Conservation (phyloP, 2,113 vertebrate species). For the Oreochromis niloticus region DNA sequence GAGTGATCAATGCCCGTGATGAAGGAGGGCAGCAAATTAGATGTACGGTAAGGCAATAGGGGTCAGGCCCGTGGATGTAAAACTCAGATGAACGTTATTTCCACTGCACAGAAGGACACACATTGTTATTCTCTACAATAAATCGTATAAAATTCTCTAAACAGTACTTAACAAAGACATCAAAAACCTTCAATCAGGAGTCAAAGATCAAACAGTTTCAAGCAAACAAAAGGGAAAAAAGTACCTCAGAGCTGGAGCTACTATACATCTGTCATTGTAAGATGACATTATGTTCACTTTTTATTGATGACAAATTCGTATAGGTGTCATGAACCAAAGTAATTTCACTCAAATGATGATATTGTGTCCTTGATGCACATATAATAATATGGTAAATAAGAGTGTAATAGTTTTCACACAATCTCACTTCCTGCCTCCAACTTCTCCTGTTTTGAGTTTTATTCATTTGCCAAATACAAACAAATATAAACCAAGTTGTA, state of each 20-base stretch:
- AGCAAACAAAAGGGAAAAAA: neutral
- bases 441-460: neutral
- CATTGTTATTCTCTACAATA: neutral
- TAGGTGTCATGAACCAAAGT: neutral
- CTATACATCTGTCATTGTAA: neutral
- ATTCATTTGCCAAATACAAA: neutral
- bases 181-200: neutral
- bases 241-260: neutral
- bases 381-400: neutral
- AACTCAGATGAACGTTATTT: neutral
- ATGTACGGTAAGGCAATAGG: neutral
- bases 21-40: neutral
- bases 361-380: neutral
- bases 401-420: neutral
- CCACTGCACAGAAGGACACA: neutral
- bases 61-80: neutral
- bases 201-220: neutral
- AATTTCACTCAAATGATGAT: neutral
- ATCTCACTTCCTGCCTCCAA: neutral
- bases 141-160: neutral
- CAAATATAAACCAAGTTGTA: neutral
- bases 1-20: constrained; percentile 18
- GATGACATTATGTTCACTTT: neutral
- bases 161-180: neutral
- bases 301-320: neutral